A percentile compares a stretch with the other conserved stretches of the same genome.
These are phyloP conservation scores for Xylocampa areola DNA, from an alignment of 2,888 invertebrate genomes.

Conservation along the genomic window DNA sequence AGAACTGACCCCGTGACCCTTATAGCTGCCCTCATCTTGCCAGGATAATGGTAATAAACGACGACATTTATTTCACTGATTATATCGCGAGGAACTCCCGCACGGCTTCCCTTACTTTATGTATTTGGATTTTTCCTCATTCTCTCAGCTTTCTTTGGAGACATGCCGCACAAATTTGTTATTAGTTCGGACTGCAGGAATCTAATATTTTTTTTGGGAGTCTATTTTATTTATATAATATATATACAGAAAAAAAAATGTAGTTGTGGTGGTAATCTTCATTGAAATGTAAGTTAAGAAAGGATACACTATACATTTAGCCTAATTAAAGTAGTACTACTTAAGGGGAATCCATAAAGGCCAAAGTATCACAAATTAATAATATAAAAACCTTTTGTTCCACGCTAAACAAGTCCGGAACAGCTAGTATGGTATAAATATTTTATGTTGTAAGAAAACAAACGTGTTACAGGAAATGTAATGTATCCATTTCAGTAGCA, in stretches of 20 bases:
- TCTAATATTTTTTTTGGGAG: not conserved
- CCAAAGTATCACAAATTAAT: no score
- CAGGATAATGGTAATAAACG: conserved; percentile 55
- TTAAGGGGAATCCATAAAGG: no score
- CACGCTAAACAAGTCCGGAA: no score
- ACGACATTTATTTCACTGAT: conserved; percentile 57
- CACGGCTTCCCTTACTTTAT: conserved; percentile 22
- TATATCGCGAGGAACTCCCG: conserved; percentile 42
- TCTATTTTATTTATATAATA: no score
- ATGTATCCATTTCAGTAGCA: conserved; percentile 13
- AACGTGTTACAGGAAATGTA: conserved; percentile 4
- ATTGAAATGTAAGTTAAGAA: no score
- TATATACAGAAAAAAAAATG: no score
- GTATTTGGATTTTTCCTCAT: conserved; percentile 43
- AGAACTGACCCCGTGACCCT: conserved; percentile 26
- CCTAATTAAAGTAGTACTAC: no score
- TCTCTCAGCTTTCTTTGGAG: conserved; percentile 22
- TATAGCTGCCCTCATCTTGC: conserved; percentile 21
- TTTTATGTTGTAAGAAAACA: conserved; percentile 12
- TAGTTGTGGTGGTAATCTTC: no score
- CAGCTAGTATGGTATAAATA: not conserved
- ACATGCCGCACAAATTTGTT: conserved; percentile 12
- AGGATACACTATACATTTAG: no score
- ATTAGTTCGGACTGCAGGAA: not conserved
- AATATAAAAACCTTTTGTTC: no score